Evolutionary conservation across 2,113 vertebrate species (phyloP).

Genomic region (Mesitornis unicolor): DNA sequence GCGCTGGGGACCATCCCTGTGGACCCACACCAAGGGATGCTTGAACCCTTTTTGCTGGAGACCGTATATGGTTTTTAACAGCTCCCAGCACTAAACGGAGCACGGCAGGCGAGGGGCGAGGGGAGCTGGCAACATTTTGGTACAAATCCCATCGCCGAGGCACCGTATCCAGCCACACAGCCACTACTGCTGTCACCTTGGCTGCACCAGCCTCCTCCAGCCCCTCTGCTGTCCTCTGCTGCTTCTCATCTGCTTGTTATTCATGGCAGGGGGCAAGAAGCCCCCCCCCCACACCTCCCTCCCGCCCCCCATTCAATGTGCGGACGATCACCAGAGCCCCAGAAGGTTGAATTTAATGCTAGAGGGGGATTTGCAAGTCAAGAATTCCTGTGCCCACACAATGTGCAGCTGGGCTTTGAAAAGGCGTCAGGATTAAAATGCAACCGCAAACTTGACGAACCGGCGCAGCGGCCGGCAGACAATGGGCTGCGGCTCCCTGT

Average conservation of each 20-base stretch:
- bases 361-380: constrained; percentile 67
- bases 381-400: constrained; percentile 65
- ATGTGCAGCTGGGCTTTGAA: constrained; percentile 58
- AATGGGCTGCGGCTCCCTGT: constrained; percentile 44
- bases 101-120: not conserved
- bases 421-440: constrained; percentile 63
- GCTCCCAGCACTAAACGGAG: not conserved
- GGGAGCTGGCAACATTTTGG: not conserved
- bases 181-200: constrained; percentile 2
- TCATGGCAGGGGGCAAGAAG: constrained; percentile 59
- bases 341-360: constrained; percentile 66
- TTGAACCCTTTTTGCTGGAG: not conserved
- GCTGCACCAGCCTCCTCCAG: not conserved
- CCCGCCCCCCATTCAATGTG: not conserved
- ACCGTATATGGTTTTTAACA: not conserved
- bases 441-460: constrained; percentile 57
- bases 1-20: fast-evolving
- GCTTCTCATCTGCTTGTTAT: constrained; percentile 62
- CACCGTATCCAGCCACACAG: not conserved
- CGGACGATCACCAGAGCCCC: constrained; percentile 19
- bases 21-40: not conserved
- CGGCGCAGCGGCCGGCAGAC: constrained; percentile 25
- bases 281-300: not conserved
- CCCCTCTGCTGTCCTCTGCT: not conserved
- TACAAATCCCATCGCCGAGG: not conserved